phyloP scores from a whole-genome alignment of 2,113 vertebrate species.

The Pogona vitticeps region DNA sequence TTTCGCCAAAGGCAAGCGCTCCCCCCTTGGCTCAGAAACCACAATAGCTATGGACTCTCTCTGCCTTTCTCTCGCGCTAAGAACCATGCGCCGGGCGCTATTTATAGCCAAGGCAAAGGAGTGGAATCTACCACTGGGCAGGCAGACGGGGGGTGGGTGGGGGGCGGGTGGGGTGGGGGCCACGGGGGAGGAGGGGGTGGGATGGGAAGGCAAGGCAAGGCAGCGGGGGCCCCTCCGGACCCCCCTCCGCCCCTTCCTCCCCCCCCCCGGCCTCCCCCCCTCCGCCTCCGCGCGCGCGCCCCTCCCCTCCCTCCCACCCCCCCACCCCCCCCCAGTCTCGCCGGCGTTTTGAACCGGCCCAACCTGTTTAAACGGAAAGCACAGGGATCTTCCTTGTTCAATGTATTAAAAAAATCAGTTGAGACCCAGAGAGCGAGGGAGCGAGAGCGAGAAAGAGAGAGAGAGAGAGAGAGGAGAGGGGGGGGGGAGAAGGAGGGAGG shows the following conservation, averaged over 20 bases:
- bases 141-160: constrained; percentile 62
- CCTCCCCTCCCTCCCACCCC: constrained; percentile 64
- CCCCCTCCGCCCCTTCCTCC: constrained; percentile 29
- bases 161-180: constrained; percentile 31
- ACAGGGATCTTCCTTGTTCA: constrained; percentile 93
- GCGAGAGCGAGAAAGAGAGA: constrained; percentile 75
- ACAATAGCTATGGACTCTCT: constrained; percentile 80
- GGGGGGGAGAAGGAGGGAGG: constrained; percentile 66
- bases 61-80: constrained; percentile 74
- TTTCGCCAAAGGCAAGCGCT: constrained; percentile 70
- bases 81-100: constrained; percentile 83
- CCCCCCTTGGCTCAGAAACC: constrained; percentile 72
- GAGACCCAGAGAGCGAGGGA: constrained; percentile 71
- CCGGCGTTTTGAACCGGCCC: constrained; percentile 84
- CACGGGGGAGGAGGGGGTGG: constrained; percentile 52
- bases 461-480: constrained; percentile 20
- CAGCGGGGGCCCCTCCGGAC: not conserved
- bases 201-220: constrained; percentile 39
- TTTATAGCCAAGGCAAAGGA: constrained; percentile 79
- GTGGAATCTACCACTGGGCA: constrained; percentile 86
- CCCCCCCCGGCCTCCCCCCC: constrained; percentile 39
- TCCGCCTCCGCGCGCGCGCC: constrained; percentile 42
- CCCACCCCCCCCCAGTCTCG: constrained; percentile 79
- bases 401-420: constrained; percentile 83
- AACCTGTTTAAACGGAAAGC: constrained; percentile 98